phyloP scores from a whole-genome alignment of 2,797 vertebrate species.

The Peromyscus eremicus region DNA sequence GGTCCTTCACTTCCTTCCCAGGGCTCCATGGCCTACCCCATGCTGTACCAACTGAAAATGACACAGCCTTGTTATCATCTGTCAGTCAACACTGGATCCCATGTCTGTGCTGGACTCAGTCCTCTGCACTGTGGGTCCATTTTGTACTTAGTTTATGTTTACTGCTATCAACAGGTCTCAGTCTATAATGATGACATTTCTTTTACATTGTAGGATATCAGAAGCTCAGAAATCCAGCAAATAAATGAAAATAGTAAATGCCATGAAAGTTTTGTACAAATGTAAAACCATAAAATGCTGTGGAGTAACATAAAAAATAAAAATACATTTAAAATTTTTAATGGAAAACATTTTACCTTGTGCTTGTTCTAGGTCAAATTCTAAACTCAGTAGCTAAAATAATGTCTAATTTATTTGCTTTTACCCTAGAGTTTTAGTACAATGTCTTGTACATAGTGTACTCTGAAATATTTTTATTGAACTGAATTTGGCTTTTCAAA shows the following conservation, averaged over 20 bases:
- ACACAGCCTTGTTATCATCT: conserved; percentile 60
- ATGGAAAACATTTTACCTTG: conserved; percentile 11
- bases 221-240: neutral
- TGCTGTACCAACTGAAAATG: conserved; percentile 66
- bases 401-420: neutral
- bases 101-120: conserved; percentile 18
- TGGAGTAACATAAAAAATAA: neutral
- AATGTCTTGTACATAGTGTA: neutral
- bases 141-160: conserved; percentile 58
- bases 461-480: conserved; percentile 48
- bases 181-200: neutral
- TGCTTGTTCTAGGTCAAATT: neutral
- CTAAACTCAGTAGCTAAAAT: neutral
- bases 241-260: conserved; percentile 15
- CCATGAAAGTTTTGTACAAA: conserved; percentile 1
- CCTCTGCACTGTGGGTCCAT: conserved; percentile 71
- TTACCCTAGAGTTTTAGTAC: neutral
- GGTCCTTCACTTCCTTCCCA: conserved; percentile 47
- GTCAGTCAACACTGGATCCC: conserved; percentile 78
- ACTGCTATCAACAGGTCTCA: conserved; percentile 50
- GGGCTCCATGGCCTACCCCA: conserved; percentile 46
- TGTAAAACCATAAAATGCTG: conserved; percentile 8
- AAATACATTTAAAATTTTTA: neutral
- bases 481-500: neutral
- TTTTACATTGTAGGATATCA: conserved; percentile 40